Conservation (phyloP, 2,888 invertebrate species). For the Thymelicus lineola region DNA sequence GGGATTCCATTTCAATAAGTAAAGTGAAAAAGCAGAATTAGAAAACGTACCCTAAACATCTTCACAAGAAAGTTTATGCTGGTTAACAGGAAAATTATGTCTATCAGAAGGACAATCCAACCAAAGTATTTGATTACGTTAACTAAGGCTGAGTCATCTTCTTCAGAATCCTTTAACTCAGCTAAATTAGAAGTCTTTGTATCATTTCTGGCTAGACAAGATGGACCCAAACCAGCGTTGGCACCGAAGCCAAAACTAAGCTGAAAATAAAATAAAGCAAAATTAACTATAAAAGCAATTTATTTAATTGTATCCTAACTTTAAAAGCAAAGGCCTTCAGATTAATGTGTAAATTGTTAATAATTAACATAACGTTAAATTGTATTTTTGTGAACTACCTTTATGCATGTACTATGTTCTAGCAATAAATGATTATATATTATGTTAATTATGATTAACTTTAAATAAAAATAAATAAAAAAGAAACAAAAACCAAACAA, state of each 20-base stretch:
- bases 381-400: too few species aligned
- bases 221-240: slow-evolving; percentile 61
- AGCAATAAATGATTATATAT: too few species aligned
- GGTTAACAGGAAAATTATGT: slow-evolving; percentile 52
- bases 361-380: too few species aligned
- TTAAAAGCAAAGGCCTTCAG: too few species aligned
- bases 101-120: slow-evolving; percentile 56
- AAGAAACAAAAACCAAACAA: too few species aligned
- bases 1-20: background rate
- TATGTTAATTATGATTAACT: too few species aligned
- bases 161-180: slow-evolving; percentile 5
- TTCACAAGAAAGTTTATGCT: slow-evolving; percentile 54
- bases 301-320: too few species aligned
- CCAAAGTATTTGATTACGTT: slow-evolving; percentile 53
- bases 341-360: too few species aligned
- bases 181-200: slow-evolving; percentile 3
- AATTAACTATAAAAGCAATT: slow-evolving; percentile 1
- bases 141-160: slow-evolving; percentile 43
- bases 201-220: slow-evolving; percentile 51
- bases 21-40: background rate
- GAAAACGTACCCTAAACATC: slow-evolving; percentile 53
- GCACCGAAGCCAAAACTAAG: slow-evolving; percentile 68
- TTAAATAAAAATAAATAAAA: too few species aligned
- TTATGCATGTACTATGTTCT: too few species aligned
- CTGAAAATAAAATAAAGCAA: slow-evolving; percentile 49